phyloP scores from a whole-genome alignment of 2,888 invertebrate species.

The Mythimna vitellina region DNA sequence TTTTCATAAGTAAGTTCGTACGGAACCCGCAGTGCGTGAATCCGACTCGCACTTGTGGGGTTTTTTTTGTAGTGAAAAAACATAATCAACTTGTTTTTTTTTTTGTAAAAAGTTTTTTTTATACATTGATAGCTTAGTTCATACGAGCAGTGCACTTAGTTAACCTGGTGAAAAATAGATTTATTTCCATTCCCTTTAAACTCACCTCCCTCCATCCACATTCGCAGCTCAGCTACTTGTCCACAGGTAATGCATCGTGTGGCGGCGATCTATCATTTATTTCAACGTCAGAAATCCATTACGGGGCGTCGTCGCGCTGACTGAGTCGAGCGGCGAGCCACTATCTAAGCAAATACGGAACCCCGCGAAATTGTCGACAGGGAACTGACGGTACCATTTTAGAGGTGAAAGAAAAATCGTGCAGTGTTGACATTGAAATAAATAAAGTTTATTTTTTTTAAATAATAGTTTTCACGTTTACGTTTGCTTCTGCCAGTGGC shows the following conservation, averaged over 20 bases:
- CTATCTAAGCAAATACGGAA: slow-evolving; percentile 76
- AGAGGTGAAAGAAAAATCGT: slow-evolving; percentile 47
- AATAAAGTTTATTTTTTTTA: no score
- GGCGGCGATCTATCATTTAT: slow-evolving; percentile 85
- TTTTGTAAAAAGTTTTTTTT: no score
- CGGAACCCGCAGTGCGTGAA: no score
- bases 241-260: slow-evolving; percentile 80
- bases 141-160: no score
- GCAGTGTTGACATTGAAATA: slow-evolving; percentile 17
- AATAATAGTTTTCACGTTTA: no score
- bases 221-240: slow-evolving; percentile 59
- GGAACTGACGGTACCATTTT: slow-evolving; percentile 47
- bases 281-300: slow-evolving; percentile 87
- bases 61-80: no score
- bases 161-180: not conserved
- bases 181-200: not conserved
- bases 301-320: slow-evolving; percentile 67
- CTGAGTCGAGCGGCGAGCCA: slow-evolving; percentile 56
- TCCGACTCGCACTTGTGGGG: no score
- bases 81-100: no score
- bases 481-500: no score
- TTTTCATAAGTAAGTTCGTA: no score
- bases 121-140: no score
- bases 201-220: slow-evolving; percentile 23
- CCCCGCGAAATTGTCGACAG: slow-evolving; percentile 69